phyloP scores from a whole-genome alignment of 1,140 invertebrate genomes.

The Papilio aristodemus region DNA sequence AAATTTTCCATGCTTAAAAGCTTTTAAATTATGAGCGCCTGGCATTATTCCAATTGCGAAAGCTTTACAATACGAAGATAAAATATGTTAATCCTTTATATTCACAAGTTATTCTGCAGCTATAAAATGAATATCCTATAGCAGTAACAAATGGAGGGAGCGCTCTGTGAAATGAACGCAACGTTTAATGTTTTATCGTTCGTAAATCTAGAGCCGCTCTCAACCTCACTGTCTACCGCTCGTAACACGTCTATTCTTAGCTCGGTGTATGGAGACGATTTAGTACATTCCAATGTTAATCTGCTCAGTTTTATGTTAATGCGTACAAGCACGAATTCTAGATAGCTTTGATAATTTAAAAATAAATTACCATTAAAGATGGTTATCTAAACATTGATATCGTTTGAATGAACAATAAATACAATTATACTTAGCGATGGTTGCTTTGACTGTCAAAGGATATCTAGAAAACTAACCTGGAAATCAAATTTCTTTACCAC shows the following conservation, averaged over 20 bases:
- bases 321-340: slow-evolving; percentile 8
- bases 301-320: slow-evolving; percentile 31
- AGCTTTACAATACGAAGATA: slow-evolving; percentile 4
- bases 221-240: slow-evolving; percentile 31
- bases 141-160: slow-evolving; percentile 22
- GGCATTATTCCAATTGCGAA: slow-evolving; percentile 7
- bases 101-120: slow-evolving; percentile 20
- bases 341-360: not conserved
- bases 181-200: slow-evolving; percentile 29
- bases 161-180: slow-evolving; percentile 25
- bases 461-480: no score
- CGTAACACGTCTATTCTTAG: slow-evolving; percentile 29
- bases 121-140: slow-evolving; percentile 26
- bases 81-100: slow-evolving; percentile 19
- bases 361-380: not conserved
- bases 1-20: slow-evolving; percentile 10
- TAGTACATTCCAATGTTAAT: slow-evolving; percentile 28
- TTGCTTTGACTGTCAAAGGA: no score
- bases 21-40: slow-evolving; percentile 26
- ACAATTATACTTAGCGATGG: no score
- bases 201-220: slow-evolving; percentile 16
- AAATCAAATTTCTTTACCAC: no score
- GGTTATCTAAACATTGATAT: not conserved
- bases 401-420: not conserved
- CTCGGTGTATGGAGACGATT: slow-evolving; percentile 22